phyloP scores from a whole-genome alignment of 1,140 invertebrate genomes.

The Aradophagus sp. region DNA sequence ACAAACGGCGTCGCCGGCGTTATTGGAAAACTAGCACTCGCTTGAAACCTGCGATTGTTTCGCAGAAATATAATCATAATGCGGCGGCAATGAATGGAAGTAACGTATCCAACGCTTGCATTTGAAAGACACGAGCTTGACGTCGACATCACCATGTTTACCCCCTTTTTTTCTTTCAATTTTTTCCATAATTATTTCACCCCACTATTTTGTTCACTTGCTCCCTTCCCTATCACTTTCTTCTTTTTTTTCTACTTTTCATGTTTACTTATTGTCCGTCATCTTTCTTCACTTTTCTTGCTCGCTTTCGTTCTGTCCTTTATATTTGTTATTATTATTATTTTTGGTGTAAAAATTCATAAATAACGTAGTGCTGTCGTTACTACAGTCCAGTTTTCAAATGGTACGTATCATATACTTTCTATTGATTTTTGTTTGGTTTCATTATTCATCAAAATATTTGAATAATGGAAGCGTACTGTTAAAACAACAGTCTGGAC shows the following conservation, averaged over 20 bases:
- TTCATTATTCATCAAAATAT: too few relatives aligned
- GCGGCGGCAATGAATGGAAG: slow-evolving; percentile 31
- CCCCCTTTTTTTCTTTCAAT: slow-evolving; percentile 21
- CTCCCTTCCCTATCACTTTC: too few relatives aligned
- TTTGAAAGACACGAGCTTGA: slow-evolving; percentile 23
- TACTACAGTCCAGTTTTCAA: too few relatives aligned
- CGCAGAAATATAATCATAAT: slow-evolving; percentile 45
- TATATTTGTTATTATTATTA: slow-evolving; percentile 44
- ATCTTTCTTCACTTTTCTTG: slow-evolving; percentile 11
- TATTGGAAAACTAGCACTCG: slow-evolving; percentile 43
- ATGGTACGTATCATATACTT: too few relatives aligned
- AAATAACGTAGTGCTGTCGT: slow-evolving; percentile 21
- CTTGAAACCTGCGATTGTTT: slow-evolving; percentile 36
- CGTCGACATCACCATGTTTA: slow-evolving; percentile 40
- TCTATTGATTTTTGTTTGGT: too few relatives aligned
- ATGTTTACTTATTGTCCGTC: not conserved
- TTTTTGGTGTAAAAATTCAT: slow-evolving; percentile 26
- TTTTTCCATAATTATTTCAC: too few relatives aligned
- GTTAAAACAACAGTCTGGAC: too few relatives aligned
- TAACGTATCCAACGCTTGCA: slow-evolving; percentile 25
- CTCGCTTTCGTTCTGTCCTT: slow-evolving; percentile 39
- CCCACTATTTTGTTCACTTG: too few relatives aligned
- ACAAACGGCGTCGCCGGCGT: slow-evolving; percentile 8
- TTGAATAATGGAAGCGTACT: too few relatives aligned
- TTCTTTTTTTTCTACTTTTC: slow-evolving; percentile 2